Evolutionary conservation across 2,113 vertebrate species (phyloP).

Genomic region (Cisticola juncidis): DNA sequence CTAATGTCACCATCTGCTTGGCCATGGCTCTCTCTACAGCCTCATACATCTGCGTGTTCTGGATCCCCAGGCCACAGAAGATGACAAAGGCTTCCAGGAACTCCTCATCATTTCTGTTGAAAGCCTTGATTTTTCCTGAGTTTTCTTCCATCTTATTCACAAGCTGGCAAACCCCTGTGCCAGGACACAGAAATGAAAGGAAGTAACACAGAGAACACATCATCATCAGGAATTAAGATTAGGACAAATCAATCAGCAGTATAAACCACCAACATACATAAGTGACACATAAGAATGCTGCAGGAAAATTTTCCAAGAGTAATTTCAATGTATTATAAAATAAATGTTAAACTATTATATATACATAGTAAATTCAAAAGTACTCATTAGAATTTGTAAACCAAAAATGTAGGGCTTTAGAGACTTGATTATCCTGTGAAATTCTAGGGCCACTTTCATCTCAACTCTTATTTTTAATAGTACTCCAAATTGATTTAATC

Average conservation of each 20-base stretch:
- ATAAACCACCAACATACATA: background rate
- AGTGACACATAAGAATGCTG: background rate
- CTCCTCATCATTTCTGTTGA: conserved; percentile 96
- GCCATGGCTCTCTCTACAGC: conserved; percentile 95
- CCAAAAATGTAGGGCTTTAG: background rate
- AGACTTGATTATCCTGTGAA: background rate
- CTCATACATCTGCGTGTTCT: conserved; percentile 99
- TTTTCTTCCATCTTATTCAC: conserved; percentile 94
- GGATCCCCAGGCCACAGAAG: conserved; percentile 96
- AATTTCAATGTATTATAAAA: background rate
- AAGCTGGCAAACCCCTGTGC: conserved; percentile 92
- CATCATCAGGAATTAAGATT: background rate
- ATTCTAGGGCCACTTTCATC: conserved; percentile 36
- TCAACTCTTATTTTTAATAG: conserved; percentile 28
- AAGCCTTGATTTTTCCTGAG: conserved; percentile 84
- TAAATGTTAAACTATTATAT: background rate
- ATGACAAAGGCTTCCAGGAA: conserved; percentile 97
- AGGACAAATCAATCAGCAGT: background rate
- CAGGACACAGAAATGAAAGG: background rate
- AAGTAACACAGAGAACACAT: background rate
- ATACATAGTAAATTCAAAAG: background rate
- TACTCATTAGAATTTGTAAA: background rate
- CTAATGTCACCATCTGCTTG: conserved; percentile 96
- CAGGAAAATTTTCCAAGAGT: background rate
- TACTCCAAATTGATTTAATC: conserved; percentile 60